Percentiles rank a stretch among this genome's conserved stretches.
Evolutionary conservation across 2,797 vertebrate genomes (phyloP).

Genomic region (Phrynocephalus vlangalii): DNA sequence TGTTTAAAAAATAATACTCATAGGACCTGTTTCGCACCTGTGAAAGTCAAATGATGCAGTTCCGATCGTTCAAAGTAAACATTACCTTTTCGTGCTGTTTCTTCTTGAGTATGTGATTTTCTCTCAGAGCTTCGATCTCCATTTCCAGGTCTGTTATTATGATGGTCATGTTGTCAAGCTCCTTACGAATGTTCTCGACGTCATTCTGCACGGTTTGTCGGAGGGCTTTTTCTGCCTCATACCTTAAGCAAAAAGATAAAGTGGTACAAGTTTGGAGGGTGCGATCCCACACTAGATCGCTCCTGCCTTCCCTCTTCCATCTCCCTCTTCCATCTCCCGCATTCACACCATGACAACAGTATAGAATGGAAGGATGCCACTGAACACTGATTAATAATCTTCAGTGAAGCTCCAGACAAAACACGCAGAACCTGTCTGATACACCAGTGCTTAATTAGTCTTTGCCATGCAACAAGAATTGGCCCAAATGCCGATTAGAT

Average conservation of each 20-base stretch:
- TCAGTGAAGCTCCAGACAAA: too few relatives aligned
- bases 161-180: slow-evolving; percentile 81
- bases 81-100: slow-evolving; percentile 81
- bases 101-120: slow-evolving; percentile 83
- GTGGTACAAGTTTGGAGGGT: background rate
- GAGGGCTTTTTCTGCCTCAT: slow-evolving; percentile 78
- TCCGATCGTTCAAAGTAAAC: slow-evolving; percentile 37
- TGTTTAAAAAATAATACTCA: background rate
- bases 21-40: background rate
- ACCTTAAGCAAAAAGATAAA: slow-evolving; percentile 66
- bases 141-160: slow-evolving; percentile 82
- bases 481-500: background rate
- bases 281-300: too few relatives aligned
- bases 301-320: background rate
- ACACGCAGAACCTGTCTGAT: background rate
- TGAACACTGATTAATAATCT: background rate
- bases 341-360: background rate
- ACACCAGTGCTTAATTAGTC: background rate
- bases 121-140: slow-evolving; percentile 81
- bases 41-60: background rate
- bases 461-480: background rate
- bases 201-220: slow-evolving; percentile 78
- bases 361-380: background rate
- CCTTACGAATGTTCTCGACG: slow-evolving; percentile 79
- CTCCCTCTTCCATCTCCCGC: background rate